Evolutionary conservation across 1,140 invertebrate species (phyloP).

Genomic region (Lamellibrachia luymesi): DNA sequence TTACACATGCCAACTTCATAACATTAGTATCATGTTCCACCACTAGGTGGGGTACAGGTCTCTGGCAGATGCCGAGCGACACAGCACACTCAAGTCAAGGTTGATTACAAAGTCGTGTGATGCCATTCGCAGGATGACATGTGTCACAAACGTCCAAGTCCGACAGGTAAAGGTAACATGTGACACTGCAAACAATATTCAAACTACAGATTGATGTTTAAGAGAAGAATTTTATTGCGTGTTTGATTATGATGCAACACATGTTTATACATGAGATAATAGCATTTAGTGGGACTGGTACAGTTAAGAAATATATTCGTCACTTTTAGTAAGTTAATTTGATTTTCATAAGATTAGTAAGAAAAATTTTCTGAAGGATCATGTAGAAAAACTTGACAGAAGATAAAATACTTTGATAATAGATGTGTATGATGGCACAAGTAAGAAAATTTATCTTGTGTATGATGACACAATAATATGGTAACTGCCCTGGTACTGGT

Average conservation of each 20-base stretch:
- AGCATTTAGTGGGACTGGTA: no score
- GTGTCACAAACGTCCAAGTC: neutral
- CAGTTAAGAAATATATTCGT: no score
- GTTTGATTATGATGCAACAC: no score
- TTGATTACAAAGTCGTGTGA: neutral
- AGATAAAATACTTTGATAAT: neutral
- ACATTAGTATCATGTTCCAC: neutral
- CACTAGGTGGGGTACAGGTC: neutral
- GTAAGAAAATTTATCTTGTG: neutral
- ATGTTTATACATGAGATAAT: no score
- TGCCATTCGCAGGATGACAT: neutral
- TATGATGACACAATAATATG: neutral
- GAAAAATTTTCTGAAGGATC: no score
- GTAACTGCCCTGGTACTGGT: neutral
- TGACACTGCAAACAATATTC: neutral
- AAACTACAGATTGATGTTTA: no score
- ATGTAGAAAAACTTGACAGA: no score
- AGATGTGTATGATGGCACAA: neutral
- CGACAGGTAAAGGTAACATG: neutral
- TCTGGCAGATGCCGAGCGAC: neutral
- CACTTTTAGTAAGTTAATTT: no score
- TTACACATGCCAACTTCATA: neutral
- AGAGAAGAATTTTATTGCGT: no score
- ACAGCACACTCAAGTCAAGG: neutral
- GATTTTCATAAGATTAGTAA: no score